A percentile compares a stretch with the other conserved stretches of the same genome.
Evolutionary conservation across 2,113 vertebrate genomes (phyloP).

Genomic region (Trogon surrucura): DNA sequence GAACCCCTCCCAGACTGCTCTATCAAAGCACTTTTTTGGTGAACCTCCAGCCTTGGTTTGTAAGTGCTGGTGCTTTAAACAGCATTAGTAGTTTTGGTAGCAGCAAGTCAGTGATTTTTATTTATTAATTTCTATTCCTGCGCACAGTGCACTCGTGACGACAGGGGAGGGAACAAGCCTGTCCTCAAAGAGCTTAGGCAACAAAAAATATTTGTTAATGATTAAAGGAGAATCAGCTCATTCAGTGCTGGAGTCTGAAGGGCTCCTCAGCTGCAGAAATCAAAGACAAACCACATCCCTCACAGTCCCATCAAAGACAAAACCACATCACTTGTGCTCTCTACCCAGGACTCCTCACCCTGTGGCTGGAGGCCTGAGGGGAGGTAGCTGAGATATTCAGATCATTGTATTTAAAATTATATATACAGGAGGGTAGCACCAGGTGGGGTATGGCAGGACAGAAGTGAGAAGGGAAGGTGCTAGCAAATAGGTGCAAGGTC

Average conservation of each 20-base stretch:
- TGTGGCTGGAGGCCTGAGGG: rapidly evolving
- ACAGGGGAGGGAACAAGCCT: no score
- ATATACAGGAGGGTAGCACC: no score
- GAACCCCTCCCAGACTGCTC: not conserved
- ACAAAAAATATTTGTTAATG: not conserved
- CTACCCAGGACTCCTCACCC: not conserved
- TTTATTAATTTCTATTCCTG: not conserved
- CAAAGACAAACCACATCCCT: not conserved
- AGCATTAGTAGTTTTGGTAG: not conserved
- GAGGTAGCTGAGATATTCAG: not conserved
- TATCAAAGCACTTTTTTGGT: not conserved
- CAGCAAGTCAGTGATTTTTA: rapidly evolving
- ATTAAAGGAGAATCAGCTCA: not conserved
- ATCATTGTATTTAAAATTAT: rapidly evolving
- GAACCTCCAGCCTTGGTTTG: not conserved
- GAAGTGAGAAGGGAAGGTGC: no score
- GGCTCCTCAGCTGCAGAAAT: not conserved
- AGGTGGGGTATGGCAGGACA: not conserved
- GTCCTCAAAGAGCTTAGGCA: not conserved
- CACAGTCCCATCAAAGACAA: not conserved
- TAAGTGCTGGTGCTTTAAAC: not conserved
- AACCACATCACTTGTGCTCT: no score
- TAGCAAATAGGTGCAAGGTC: no score
- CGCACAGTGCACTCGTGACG: rapidly evolving
- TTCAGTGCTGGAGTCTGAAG: not conserved